A percentile compares a stretch with the other conserved stretches of the same genome.
These are phyloP conservation scores for Etheostoma spectabile DNA, from an alignment of 2,113 vertebrate species.

Conservation along the genomic window DNA sequence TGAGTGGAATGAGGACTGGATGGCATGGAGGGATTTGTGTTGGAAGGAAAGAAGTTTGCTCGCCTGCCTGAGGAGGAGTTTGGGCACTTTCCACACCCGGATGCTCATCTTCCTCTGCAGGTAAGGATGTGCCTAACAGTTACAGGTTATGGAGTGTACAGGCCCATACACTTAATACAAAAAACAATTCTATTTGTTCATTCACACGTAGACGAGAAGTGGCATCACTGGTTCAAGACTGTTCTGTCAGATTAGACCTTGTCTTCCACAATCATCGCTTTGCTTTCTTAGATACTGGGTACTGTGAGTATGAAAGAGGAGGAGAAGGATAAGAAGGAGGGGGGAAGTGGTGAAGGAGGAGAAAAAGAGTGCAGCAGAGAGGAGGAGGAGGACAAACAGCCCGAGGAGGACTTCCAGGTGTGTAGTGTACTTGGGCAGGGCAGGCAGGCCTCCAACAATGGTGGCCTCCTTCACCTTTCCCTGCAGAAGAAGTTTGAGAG, in stretches of 20 bases:
- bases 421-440: slow-evolving; percentile 99
- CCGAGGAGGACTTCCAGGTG: slow-evolving; percentile 99
- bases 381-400: slow-evolving; percentile 91
- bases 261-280: neutral
- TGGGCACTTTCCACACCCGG: slow-evolving; percentile 95
- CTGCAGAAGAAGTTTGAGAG: slow-evolving; percentile 99
- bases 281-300: slow-evolving; percentile 92
- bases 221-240: too few species aligned
- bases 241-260: neutral
- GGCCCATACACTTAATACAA: neutral
- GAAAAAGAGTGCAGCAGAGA: slow-evolving; percentile 77
- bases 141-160: neutral
- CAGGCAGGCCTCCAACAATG: slow-evolving; percentile 97
- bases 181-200: neutral
- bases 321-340: slow-evolving; percentile 71
- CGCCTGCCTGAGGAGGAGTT: slow-evolving; percentile 97
- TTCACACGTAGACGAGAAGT: neutral
- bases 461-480: slow-evolving; percentile 99
- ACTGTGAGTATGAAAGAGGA: slow-evolving; percentile 93
- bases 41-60: slow-evolving; percentile 97
- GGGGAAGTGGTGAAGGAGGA: slow-evolving; percentile 47
- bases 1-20: slow-evolving; percentile 99
- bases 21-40: slow-evolving; percentile 97
- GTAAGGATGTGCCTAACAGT: slow-evolving; percentile 63
- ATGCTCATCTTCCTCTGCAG: slow-evolving; percentile 99